Base-by-base conservation (phyloP, 2,888 invertebrate species). In the Cinara cedri region DNA sequence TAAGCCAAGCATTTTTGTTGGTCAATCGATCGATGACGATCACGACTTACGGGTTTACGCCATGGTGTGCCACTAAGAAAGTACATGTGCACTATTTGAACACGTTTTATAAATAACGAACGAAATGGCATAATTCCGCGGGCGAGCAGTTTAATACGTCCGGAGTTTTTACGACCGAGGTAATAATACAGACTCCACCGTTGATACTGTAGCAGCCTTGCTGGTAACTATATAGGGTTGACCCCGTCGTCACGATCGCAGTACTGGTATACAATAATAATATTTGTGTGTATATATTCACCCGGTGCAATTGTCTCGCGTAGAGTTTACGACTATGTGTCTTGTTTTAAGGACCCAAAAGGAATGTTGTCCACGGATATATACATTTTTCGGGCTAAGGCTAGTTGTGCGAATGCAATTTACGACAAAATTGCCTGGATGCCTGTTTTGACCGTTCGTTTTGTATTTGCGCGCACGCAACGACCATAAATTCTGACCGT, bases 121-220 rank as follows among this genome's bases (percentile, higher is more conserved):
- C 68, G 26, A n/a, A 68, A 66, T 66, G 46, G 49, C 66, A 24
- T 24, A 46, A 49, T 49, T 68, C 68, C 26, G n/a, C n/a, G n/a
- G 34, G 34, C 34, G 34, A 51, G 49, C 49, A 51, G 26, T 68
- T 68, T 68, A 51, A 68, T 68, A 51, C 51, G 49, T 68, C 49
- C 49, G 26, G 51, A 68, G 68, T 49, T 68, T 68, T 68, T 68
- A 68, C 26, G 49, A n/a, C 26, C 49, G n/a, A 68, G 26, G 49
- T n/a, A 51, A 68, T 68, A 49, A 46, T 68, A 51, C 68, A 49
- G 26, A 51, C 26, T 10, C 11, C 49, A 49, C 66, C 10, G n/a
- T 19, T 19, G 26, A n/a, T n/a, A n/a, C n/a, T n/a, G n/a, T n/a
- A n/a, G n/a, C n/a, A n/a, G n/a, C n/a, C n/a, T n/a, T n/a, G n/a